These are phyloP conservation scores for Ambastaia sidthimunki DNA, from an alignment of 2,797 vertebrate genomes.

Conservation along the genomic window DNA sequence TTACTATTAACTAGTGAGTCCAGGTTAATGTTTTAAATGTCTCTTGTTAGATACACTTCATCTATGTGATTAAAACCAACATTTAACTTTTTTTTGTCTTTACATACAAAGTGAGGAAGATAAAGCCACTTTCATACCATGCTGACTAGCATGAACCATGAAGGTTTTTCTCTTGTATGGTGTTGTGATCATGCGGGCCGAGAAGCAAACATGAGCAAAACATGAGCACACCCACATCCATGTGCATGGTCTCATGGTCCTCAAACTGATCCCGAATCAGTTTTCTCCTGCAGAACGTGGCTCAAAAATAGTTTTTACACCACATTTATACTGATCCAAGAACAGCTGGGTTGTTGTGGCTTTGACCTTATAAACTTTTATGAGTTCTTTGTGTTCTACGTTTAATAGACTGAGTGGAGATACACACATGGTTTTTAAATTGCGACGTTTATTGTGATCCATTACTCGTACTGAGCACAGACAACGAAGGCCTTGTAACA, in stretches of 20 bases:
- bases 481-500: constrained; percentile 22
- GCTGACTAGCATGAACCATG: not conserved
- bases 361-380: constrained; percentile 18
- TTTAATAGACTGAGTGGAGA: constrained; percentile 22
- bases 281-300: not conserved
- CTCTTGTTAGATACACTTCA: too few relatives aligned
- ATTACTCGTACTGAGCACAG: constrained; percentile 32
- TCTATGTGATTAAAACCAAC: too few relatives aligned
- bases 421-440: not conserved
- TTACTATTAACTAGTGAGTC: too few relatives aligned
- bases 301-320: not conserved
- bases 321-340: not conserved
- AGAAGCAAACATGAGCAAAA: constrained; percentile 8
- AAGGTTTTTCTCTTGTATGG: constrained; percentile 4
- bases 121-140: too few relatives aligned
- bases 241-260: not conserved
- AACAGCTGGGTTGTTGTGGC: not conserved
- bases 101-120: too few relatives aligned
- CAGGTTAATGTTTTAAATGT: too few relatives aligned
- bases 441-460: constrained; percentile 54
- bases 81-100: too few relatives aligned
- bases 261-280: not conserved
- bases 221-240: not conserved
- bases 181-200: constrained; percentile 11
- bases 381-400: constrained; percentile 10